These are phyloP conservation scores for Pygmarrhopalites habei DNA, from an alignment of 1,140 invertebrate species.

Conservation along the genomic window DNA sequence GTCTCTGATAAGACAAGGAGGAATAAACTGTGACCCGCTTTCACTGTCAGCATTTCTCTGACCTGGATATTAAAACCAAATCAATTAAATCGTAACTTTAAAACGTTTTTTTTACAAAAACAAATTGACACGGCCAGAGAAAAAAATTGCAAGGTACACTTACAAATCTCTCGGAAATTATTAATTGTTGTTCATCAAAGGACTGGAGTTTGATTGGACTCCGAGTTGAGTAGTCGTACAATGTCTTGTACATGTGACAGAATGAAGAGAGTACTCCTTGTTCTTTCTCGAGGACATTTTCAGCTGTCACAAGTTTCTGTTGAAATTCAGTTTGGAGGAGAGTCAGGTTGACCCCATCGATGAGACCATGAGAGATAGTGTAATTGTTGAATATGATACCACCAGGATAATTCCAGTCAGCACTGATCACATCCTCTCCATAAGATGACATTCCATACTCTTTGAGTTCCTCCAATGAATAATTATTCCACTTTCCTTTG, in stretches of 20 bases:
- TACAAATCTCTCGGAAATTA: constrained; percentile 16
- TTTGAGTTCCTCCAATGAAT: background rate
- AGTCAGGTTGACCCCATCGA: constrained; percentile 13
- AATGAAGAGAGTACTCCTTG: background rate
- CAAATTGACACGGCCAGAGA: no score
- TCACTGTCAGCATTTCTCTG: background rate
- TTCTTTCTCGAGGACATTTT: background rate
- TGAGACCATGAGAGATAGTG: constrained; percentile 5
- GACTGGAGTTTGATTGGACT: constrained; percentile 25
- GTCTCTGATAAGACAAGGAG: background rate
- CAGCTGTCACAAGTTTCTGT: constrained; percentile 2
- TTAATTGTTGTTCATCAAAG: constrained; percentile 27
- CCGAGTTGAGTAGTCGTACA: background rate
- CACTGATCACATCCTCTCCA: background rate
- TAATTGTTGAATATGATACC: constrained; percentile 12
- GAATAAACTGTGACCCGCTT: background rate
- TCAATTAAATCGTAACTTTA: no score
- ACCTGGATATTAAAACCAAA: constrained; percentile 13
- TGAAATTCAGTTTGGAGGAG: constrained; percentile 11
- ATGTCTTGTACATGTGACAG: constrained; percentile 2
- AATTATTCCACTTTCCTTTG: constrained; percentile 10
- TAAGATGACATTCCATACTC: background rate
- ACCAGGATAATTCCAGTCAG: constrained; percentile 11
- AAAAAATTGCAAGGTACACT: no score
- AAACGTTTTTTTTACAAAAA: no score